Evolutionary conservation across 2,888 invertebrate species (phyloP).

Genomic region (Escarpia spicata): DNA sequence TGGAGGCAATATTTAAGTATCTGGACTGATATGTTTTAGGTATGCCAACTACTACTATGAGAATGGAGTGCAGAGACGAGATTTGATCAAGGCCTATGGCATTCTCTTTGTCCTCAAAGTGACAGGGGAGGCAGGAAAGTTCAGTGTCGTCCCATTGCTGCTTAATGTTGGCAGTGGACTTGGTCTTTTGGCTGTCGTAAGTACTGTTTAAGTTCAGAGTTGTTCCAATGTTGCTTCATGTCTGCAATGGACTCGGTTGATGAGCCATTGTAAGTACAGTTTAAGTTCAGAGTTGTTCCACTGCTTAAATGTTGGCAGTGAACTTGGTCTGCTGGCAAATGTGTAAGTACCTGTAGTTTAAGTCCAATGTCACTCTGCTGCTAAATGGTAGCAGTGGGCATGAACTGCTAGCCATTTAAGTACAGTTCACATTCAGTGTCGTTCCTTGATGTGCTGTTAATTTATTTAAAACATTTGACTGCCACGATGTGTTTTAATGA

Average conservation of each 20-base stretch:
- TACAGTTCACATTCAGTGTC: too few species aligned
- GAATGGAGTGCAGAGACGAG: constrained; percentile 55
- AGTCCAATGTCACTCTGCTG: too few species aligned
- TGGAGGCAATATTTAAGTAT: too few species aligned
- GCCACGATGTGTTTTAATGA: too few species aligned
- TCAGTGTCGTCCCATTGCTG: constrained; percentile 67
- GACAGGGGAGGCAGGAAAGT: constrained; percentile 68
- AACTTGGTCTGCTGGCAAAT: neutral
- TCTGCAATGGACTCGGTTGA: constrained; percentile 69
- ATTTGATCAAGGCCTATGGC: constrained; percentile 67
- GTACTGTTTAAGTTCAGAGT: constrained; percentile 68
- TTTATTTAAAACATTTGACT: too few species aligned
- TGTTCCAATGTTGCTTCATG: constrained; percentile 66
- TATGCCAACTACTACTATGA: constrained; percentile 64
- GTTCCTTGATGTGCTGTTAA: too few species aligned
- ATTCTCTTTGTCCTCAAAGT: constrained; percentile 67
- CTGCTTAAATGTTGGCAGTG: neutral
- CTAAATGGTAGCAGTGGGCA: too few species aligned
- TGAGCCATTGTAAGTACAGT: constrained; percentile 65
- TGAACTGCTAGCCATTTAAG: too few species aligned
- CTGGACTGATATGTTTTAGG: constrained; percentile 44
- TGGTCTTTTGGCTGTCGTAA: constrained; percentile 67
- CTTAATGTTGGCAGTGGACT: constrained; percentile 69
- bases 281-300: neutral
- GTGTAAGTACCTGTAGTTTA: too few species aligned